Percentiles rank a stretch among this genome's conserved stretches.
These are phyloP conservation scores for Uloborus diversus DNA, from an alignment of 1,140 invertebrate species.

Conservation along the genomic window DNA sequence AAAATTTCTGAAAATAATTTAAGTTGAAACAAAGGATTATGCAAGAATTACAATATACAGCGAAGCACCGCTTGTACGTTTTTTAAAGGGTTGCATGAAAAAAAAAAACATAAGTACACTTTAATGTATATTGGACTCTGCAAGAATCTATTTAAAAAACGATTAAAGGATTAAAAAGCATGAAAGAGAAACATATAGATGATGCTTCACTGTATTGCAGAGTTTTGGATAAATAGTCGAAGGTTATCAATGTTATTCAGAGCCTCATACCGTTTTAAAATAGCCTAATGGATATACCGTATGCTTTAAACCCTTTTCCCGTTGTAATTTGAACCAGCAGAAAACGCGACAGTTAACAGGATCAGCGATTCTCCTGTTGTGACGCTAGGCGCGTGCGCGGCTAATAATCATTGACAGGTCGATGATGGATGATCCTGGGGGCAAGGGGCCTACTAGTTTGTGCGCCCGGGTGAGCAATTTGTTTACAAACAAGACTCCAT, in stretches of 20 bases:
- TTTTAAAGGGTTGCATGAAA: too few relatives aligned
- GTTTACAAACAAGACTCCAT: constrained; percentile 53
- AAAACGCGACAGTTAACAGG: too few relatives aligned
- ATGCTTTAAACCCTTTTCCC: not conserved
- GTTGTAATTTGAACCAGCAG: not conserved
- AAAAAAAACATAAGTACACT: too few relatives aligned
- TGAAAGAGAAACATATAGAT: too few relatives aligned
- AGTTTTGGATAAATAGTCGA: not conserved
- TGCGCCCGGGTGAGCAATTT: constrained; percentile 45
- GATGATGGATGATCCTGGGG: constrained; percentile 21
- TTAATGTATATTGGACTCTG: too few relatives aligned
- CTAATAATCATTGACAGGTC: constrained; percentile 30
- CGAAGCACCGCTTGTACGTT: too few relatives aligned
- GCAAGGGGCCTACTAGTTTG: constrained; percentile 2
- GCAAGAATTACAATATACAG: too few relatives aligned
- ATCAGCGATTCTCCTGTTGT: too few relatives aligned
- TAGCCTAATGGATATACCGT: not conserved
- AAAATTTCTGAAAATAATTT: too few relatives aligned
- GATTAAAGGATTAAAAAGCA: too few relatives aligned
- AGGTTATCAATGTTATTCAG: not conserved
- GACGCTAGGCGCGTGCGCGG: constrained; percentile 32
- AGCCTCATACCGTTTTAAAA: not conserved
- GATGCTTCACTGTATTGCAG: not conserved
- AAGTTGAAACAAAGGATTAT: too few relatives aligned
- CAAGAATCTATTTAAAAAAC: too few relatives aligned